Conservation (phyloP, 2,888 invertebrate species). For the Noctuana brunneofusca region DNA sequence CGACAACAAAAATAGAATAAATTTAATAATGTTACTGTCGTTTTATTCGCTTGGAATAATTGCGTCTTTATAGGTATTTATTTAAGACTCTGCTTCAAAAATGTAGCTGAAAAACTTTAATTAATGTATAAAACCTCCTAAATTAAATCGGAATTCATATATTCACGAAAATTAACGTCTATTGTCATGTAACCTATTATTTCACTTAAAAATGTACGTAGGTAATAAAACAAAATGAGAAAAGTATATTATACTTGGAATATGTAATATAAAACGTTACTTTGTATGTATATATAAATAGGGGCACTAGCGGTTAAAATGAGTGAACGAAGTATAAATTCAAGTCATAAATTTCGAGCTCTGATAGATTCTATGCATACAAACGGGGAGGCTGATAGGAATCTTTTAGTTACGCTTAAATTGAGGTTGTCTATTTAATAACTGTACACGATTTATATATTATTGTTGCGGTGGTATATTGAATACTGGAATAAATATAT, state of each 20-base stretch:
- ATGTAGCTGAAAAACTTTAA: too few species aligned
- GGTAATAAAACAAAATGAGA: too few species aligned
- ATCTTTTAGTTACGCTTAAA: constrained; percentile 24
- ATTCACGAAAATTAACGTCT: too few species aligned
- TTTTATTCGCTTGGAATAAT: background rate
- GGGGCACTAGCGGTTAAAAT: constrained; percentile 9
- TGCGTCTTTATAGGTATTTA: too few species aligned
- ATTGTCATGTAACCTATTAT: too few species aligned
- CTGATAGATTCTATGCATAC: constrained; percentile 30
- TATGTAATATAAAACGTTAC: too few species aligned
- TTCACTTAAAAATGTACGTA: too few species aligned
- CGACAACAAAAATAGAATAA: background rate
- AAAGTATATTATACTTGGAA: too few species aligned
- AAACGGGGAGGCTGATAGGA: constrained; percentile 18
- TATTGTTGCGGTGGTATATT: background rate
- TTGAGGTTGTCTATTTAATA: background rate
- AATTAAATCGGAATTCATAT: too few species aligned
- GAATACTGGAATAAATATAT: background rate
- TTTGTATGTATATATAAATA: background rate
- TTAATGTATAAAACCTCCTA: too few species aligned
- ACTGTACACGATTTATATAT: background rate
- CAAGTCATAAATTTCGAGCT: constrained; percentile 24
- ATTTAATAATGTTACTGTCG: background rate
- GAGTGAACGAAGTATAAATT: constrained; percentile 19
- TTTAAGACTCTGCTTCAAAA: too few species aligned